Base-by-base conservation (phyloP, 2,113 vertebrate species). In the Pao palembangensis region DNA sequence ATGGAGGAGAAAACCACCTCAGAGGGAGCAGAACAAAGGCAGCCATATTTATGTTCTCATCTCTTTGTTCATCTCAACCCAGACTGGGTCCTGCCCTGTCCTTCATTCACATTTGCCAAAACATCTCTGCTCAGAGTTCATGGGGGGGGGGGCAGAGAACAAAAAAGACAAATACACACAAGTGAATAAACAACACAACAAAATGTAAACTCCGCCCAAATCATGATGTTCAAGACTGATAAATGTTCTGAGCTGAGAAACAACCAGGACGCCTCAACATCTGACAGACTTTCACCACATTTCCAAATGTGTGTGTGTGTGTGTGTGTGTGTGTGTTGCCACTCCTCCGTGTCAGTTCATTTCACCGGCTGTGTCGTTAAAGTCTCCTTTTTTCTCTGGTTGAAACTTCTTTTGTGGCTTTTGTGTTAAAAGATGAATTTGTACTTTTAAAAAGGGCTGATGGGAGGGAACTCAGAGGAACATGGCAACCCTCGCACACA, bases 31-130 rank as follows among this genome's bases (percentile, higher is more conserved):
- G 52, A 73, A 59, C 58, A 74, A 79, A 50, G 58, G 75, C 76
- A 76, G 81, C 71, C 75, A 52, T 75, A 3, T 66, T 76, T 71
- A 53, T 67, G 70, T 80, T 82, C 84, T 76, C 74, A 61, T 85
- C 60, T 71, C 56, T 57, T 70, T 55, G 58, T 76, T 77, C 82
- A 59, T 71, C 71, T 71, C 61, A 73, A 72, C 61, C 41, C 50
- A 67, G 14, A 61, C 55, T 73, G 69, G 75, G 69, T 56, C 44
- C 38, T 64, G 64, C 61, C 69, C 74, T 67, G 79, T 81, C 64
- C 64, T 73, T 82, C 79, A 91, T 91, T 88, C 88, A 89, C 88
- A 88, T 90, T 91, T 83, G 90, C 93, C 92, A 81, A 93, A 89
- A 91, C 75, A 80, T 90, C 80, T 89, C 88, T 90, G 85, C 91